phyloP scores from a whole-genome alignment of 1,140 invertebrate genomes.

The Drosophila fuyamai region DNA sequence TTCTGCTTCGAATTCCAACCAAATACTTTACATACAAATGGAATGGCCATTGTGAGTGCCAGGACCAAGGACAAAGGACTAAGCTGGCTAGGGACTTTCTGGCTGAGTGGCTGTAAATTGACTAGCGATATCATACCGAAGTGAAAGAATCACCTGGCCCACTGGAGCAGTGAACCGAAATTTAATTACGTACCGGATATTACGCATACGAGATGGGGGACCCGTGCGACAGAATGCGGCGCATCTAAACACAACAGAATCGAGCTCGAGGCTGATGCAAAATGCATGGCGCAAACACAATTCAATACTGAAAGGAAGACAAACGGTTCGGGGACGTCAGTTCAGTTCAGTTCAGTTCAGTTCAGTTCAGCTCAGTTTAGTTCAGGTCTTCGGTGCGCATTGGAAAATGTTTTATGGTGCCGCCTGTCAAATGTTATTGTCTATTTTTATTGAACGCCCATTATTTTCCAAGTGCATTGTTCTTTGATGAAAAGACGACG shows the following conservation, averaged over 20 bases:
- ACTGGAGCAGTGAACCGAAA: not conserved
- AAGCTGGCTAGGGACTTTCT: not conserved
- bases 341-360: no score
- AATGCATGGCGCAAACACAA: constrained; percentile 44
- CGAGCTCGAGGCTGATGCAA: constrained; percentile 44
- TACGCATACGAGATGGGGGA: constrained; percentile 21
- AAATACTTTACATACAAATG: not conserved
- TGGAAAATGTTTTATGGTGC: constrained; percentile 45
- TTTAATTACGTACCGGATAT: constrained; percentile 51
- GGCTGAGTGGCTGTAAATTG: constrained; percentile 4
- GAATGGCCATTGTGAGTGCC: not conserved
- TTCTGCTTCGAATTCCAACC: not conserved
- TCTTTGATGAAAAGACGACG: constrained; percentile 39
- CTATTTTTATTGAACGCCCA: constrained; percentile 57
- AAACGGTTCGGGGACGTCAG: not conserved
- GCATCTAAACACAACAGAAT: constrained; percentile 12
- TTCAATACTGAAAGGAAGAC: constrained; percentile 11
- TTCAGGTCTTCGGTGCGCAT: constrained; percentile 25
- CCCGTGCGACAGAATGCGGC: not conserved
- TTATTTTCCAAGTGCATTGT: constrained; percentile 59
- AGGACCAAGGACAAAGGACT: not conserved
- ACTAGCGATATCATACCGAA: not conserved
- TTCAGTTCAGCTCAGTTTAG: no score
- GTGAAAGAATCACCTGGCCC: not conserved
- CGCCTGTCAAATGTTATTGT: constrained; percentile 57